Conservation (phyloP, 2,797 vertebrate species). For the Enteromius fasciolatus region DNA sequence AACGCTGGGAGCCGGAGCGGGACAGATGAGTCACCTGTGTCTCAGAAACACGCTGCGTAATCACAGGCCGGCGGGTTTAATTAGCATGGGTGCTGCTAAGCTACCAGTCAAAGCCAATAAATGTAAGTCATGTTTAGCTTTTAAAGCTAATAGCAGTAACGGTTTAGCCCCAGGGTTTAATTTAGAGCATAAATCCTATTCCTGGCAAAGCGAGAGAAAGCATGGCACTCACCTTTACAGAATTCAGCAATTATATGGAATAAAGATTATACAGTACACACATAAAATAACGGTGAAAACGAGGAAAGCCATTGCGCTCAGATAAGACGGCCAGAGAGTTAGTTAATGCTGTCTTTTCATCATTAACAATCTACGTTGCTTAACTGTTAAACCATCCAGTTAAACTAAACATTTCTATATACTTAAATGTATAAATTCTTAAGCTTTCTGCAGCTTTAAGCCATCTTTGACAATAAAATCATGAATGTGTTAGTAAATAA, state of each 20-base stretch:
- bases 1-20: slow-evolving; percentile 9
- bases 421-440: neutral
- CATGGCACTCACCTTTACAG: slow-evolving; percentile 63
- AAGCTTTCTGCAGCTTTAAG: neutral
- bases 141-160: slow-evolving; percentile 66
- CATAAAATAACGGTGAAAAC: slow-evolving; percentile 75
- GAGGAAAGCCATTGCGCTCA: slow-evolving; percentile 72
- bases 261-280: slow-evolving; percentile 77
- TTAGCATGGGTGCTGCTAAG: slow-evolving; percentile 59
- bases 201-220: slow-evolving; percentile 50
- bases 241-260: slow-evolving; percentile 74
- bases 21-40: slow-evolving; percentile 57
- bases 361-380: neutral
- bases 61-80: slow-evolving; percentile 52
- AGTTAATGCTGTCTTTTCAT: slow-evolving; percentile 60
- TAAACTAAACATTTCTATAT: neutral
- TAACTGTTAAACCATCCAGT: neutral
- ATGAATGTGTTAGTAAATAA: neutral
- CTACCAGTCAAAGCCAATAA: slow-evolving; percentile 65
- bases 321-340: slow-evolving; percentile 74
- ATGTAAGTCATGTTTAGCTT: slow-evolving; percentile 70
- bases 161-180: slow-evolving; percentile 63
- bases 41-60: slow-evolving; percentile 58
- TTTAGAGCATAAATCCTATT: slow-evolving; percentile 61
- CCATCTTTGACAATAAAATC: neutral